These are phyloP conservation scores for Drosophila algonquin DNA, from an alignment of 2,888 invertebrate species.

Conservation along the genomic window DNA sequence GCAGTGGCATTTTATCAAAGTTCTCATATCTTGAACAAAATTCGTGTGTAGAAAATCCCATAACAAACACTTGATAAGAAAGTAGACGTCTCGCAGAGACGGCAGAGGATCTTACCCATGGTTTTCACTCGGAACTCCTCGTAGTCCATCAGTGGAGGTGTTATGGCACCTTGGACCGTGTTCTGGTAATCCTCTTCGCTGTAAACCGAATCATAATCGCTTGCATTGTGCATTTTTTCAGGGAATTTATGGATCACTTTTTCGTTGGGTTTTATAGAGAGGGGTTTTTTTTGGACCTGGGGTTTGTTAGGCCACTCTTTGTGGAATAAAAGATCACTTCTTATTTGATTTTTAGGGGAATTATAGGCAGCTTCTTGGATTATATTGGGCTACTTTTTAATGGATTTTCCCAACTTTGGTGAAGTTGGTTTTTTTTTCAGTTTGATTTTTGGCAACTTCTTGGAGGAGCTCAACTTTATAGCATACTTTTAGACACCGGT, in stretches of 20 bases:
- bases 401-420: no score
- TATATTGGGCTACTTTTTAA: no score
- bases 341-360: no score
- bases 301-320: no score
- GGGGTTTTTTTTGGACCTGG: not conserved
- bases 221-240: constrained; percentile 68
- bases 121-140: constrained; percentile 64
- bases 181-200: constrained; percentile 63
- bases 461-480: constrained; percentile 26
- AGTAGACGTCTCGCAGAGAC: constrained; percentile 21
- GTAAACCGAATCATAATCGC: constrained; percentile 70
- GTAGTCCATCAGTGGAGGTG: constrained; percentile 67
- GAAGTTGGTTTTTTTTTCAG: not conserved
- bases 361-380: no score
- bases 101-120: constrained; percentile 60
- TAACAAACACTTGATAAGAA: constrained; percentile 71
- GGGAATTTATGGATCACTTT: not conserved
- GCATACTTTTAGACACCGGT: constrained; percentile 55
- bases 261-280: not conserved
- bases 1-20: constrained; percentile 63
- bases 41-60: constrained; percentile 48
- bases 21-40: constrained; percentile 51
- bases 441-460: not conserved
- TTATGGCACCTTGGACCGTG: constrained; percentile 55
- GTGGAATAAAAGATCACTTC: no score